Percentiles rank a stretch among this genome's conserved stretches.
Evolutionary conservation across 2,888 invertebrate genomes (phyloP).

Genomic region (Tiphia femorata): DNA sequence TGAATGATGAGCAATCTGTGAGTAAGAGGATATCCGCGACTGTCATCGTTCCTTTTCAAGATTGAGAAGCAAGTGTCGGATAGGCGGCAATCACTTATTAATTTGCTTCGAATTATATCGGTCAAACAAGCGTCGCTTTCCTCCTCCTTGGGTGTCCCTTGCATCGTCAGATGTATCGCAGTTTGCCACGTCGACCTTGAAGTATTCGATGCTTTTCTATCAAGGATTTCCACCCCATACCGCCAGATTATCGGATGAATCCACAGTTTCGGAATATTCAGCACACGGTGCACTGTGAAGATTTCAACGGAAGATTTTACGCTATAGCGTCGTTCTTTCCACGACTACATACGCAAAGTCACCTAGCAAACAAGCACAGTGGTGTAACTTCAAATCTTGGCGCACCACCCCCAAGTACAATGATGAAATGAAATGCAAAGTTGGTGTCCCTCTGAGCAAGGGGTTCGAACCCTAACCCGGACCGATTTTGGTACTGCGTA

Average conservation of each 20-base stretch:
- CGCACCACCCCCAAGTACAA: too few relatives aligned
- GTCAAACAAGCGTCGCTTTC: constrained; percentile 55
- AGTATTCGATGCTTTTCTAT: constrained; percentile 3
- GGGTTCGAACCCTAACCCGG: too few relatives aligned
- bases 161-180: constrained; percentile 29
- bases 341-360: not conserved
- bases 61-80: constrained; percentile 44
- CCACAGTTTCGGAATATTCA: constrained; percentile 53
- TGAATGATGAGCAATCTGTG: constrained; percentile 65
- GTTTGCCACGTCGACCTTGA: constrained; percentile 10
- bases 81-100: constrained; percentile 34
- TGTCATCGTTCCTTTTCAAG: constrained; percentile 42
- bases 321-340: not conserved
- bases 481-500: too few relatives aligned
- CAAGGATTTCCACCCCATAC: constrained; percentile 15
- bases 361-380: too few relatives aligned
- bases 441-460: too few relatives aligned
- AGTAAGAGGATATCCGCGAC: constrained; percentile 64
- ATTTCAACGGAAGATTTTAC: not conserved
- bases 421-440: too few relatives aligned
- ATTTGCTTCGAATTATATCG: constrained; percentile 27
- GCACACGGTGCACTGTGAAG: constrained; percentile 23
- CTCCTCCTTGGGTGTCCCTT: constrained; percentile 50
- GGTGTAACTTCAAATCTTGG: too few relatives aligned
- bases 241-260: constrained; percentile 46